A percentile compares a stretch with the other conserved stretches of the same genome.
phyloP scores from a whole-genome alignment of 2,888 invertebrate genomes.

The Rotaria magnacalcarata region DNA sequence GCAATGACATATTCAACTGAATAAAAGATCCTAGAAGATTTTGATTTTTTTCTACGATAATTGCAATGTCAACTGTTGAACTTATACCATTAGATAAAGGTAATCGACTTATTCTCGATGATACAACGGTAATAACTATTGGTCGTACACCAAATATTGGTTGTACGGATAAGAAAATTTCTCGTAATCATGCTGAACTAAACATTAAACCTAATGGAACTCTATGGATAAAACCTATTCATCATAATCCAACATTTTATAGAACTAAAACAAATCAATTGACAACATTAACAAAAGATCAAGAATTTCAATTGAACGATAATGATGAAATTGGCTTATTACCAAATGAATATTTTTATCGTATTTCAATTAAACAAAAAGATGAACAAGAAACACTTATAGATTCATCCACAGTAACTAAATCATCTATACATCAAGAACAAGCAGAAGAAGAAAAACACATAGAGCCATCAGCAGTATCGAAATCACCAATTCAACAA shows the following conservation, averaged over 20 bases:
- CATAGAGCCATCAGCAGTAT: too few relatives aligned
- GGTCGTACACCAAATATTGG: slow-evolving; percentile 23
- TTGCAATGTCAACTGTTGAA: not conserved
- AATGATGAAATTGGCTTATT: slow-evolving; percentile 36
- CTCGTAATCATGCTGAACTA: slow-evolving; percentile 33
- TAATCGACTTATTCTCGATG: not conserved
- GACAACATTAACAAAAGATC: slow-evolving; percentile 19
- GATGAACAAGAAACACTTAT: not conserved
- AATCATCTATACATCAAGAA: not conserved
- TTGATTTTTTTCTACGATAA: not conserved
- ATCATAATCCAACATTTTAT: slow-evolving; percentile 35
- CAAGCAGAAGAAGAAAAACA: not conserved
- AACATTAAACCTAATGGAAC: not conserved
- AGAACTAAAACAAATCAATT: slow-evolving; percentile 17
- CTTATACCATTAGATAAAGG: slow-evolving; percentile 25
- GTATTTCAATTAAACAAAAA: not conserved
- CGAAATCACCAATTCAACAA: too few relatives aligned
- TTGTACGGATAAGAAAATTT: slow-evolving; percentile 30
- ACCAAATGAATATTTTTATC: slow-evolving; percentile 23
- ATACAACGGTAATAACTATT: not conserved
- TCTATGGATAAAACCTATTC: slow-evolving; percentile 13
- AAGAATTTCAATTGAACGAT: slow-evolving; percentile 12
- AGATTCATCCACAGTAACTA: not conserved
- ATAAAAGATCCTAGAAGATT: not conserved
- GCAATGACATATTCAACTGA: not conserved